Base-by-base conservation (phyloP, 2,888 invertebrate species). In the Actias luna region DNA sequence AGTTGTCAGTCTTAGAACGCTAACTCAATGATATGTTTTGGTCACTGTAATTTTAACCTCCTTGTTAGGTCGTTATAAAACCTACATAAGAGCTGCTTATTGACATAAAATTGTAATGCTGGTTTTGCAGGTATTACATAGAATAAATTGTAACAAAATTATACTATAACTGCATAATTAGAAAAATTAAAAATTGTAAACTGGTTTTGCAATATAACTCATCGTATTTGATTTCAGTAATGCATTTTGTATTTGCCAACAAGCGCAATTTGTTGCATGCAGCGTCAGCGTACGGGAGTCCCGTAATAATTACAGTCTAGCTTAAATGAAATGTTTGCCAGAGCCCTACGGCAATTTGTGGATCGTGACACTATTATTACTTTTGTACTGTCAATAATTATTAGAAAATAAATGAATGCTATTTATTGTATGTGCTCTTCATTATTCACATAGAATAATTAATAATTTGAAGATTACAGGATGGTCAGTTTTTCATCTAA, bases 281-380 rank as follows among this genome's bases (percentile, higher is more conserved):
- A 33, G 69, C 67, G 67, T 69, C 50, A 39, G 68, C 67, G 65
- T 69, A 68, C 69, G 57, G 65, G 62, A 69, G 66, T 64, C 66
- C 66, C 65, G 63, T 68, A 66, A 66, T 72, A 74, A 78, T 78
- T 77, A 71, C 73, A 71, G 69, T 63, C 66, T 61, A 67, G 60
- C 69, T 78, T 75, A 72, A 78, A 77, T 79, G 70, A 80, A 80
- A 75, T 71, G 68, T 71, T 72, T 70, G 70, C 69, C 67, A 64
- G 63, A 60, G 64, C 69, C 73, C 74, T 67, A 61, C 69, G 72
- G 76, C 67, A 63, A 63, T 70, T 67, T 67, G 63, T 65, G 63
- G 69, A 67, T 62, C 71, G 62, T 59, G 60, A 64, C 58, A 66
- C 71, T 73, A 78, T 75, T 77, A 79, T 76, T 74, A 75, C 71